phyloP scores from a whole-genome alignment of 2,113 vertebrate genomes.

The Triplophysa siluroides region DNA sequence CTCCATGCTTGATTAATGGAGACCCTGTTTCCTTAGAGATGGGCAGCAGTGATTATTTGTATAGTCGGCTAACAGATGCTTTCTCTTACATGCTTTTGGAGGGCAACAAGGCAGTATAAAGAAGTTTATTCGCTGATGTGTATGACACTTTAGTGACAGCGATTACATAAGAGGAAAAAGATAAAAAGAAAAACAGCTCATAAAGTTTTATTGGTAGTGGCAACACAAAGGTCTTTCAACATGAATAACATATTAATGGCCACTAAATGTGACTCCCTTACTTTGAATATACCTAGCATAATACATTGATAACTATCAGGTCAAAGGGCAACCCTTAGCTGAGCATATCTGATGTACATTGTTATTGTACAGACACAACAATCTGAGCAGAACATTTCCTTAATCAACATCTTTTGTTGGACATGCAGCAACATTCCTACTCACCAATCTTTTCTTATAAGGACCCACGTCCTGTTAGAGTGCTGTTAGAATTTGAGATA shows the following conservation, averaged over 20 bases:
- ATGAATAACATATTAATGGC: too few species aligned
- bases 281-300: too few species aligned
- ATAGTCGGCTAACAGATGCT: neutral
- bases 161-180: neutral
- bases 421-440: neutral
- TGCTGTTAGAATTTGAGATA: neutral
- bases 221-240: too few species aligned
- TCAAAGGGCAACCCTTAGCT: neutral
- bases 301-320: too few species aligned
- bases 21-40: constrained; percentile 42
- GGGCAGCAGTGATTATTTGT: constrained; percentile 16
- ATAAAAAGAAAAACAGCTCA: too few species aligned
- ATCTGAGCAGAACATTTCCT: neutral
- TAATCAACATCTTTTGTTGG: neutral
- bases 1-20: constrained; percentile 33
- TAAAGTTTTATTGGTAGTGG: too few species aligned
- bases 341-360: neutral
- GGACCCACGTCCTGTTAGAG: too few species aligned
- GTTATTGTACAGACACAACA: neutral
- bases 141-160: neutral
- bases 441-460: too few species aligned
- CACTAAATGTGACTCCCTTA: too few species aligned
- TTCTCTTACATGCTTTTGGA: neutral
- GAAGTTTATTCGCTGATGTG: neutral
- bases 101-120: neutral